phyloP scores from a whole-genome alignment of 2,113 vertebrate species.

The Coptodon bakossiorum region DNA sequence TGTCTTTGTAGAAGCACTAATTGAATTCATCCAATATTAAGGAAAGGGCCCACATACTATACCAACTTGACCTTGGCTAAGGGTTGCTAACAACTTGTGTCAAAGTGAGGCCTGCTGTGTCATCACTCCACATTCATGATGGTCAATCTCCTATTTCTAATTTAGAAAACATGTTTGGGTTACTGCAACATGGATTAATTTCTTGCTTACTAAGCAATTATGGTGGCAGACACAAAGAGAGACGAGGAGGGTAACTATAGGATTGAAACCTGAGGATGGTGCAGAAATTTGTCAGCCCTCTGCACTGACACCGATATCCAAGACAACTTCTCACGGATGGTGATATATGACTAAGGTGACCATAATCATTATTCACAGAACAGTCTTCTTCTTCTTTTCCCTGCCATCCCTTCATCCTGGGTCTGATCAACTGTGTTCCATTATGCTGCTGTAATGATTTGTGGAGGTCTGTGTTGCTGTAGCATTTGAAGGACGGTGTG shows the following conservation, averaged over 20 bases:
- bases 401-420: conserved; percentile 16
- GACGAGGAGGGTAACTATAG: background rate
- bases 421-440: conserved; percentile 46
- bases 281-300: conserved; percentile 51
- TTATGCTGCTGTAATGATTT: conserved; percentile 48
- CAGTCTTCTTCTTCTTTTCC: background rate
- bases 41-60: background rate
- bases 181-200: conserved; percentile 22
- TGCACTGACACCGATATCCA: conserved; percentile 43
- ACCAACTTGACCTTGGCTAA: conserved; percentile 33
- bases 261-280: conserved; percentile 20
- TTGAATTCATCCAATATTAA: conserved; percentile 42
- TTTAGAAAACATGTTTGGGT: conserved; percentile 22
- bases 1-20: conserved; percentile 11
- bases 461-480: conserved; percentile 30
- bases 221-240: background rate
- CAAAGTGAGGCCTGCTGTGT: background rate
- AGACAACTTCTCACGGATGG: conserved; percentile 39
- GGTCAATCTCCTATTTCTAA: background rate
- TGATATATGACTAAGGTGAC: conserved; percentile 68
- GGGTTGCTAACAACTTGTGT: background rate
- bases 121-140: conserved; percentile 23
- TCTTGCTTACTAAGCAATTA: conserved; percentile 14
- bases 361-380: conserved; percentile 57
- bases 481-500: conserved; percentile 43